Evolutionary conservation across 2,797 vertebrate genomes (phyloP).

Genomic region (Lates japonicus): DNA sequence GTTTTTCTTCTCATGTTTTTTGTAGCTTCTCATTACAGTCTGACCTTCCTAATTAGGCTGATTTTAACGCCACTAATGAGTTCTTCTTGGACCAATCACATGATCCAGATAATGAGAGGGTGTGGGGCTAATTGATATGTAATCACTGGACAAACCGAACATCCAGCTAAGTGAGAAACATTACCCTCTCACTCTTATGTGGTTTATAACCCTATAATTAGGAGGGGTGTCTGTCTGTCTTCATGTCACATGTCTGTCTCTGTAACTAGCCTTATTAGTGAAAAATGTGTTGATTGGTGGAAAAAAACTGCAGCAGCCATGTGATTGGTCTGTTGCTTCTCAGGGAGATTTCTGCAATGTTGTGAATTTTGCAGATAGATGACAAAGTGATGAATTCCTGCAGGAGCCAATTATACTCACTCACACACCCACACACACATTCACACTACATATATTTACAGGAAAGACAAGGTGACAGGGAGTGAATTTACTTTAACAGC

Average conservation of each 20-base stretch:
- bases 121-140: constrained; percentile 20
- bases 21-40: not conserved
- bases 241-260: constrained; percentile 13
- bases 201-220: constrained; percentile 3
- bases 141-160: constrained; percentile 8
- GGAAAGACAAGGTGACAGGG: constrained; percentile 5
- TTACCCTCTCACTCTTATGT: not conserved
- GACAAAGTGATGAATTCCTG: constrained; percentile 41
- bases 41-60: constrained; percentile 18
- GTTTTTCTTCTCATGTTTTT: not conserved
- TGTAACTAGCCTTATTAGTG: constrained; percentile 37
- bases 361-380: constrained; percentile 25
- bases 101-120: constrained; percentile 5
- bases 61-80: constrained; percentile 10
- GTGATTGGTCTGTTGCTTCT: constrained; percentile 37
- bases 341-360: too few species aligned
- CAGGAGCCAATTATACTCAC: constrained; percentile 61
- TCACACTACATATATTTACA: constrained; percentile 32
- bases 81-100: constrained; percentile 27
- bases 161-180: not conserved
- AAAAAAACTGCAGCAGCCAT: not conserved
- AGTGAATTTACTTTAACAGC: constrained; percentile 2
- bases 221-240: not conserved
- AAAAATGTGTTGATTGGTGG: constrained; percentile 46
- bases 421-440: not conserved